Base-by-base conservation (phyloP, 2,113 vertebrate genomes). In the Cinclus cinclus region DNA sequence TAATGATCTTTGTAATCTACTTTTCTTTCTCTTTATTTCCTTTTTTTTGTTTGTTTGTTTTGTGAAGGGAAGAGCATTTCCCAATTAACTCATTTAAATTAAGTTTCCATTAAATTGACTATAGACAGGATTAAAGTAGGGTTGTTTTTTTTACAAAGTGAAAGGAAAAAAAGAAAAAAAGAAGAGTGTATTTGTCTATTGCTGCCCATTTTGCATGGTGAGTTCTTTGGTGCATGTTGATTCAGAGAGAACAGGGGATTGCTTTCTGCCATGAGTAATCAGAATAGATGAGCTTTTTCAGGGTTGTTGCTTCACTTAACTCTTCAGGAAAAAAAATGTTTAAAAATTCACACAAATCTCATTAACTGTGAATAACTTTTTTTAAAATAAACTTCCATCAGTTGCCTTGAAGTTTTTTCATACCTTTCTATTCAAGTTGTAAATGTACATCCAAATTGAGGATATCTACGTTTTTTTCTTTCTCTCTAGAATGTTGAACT, bases 261-360 rank as follows among this genome's bases (percentile, higher is more conserved):
- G 69, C 94, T 96, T 97, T 96, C 69, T 49, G 17, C 87, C 85
- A 73, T 44, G 73, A 93, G 83, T 59, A 96, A 96, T 73, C 94
- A 92, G 67, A 97, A 96, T 95, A 98, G 96, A 96, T 97, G 94
- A 97, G 89, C 44, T 96, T 98, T 98, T 97, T 97, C 96, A 97
- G 97, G 97, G 96, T 89, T 96, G 74, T 39, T 94, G 81, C 58
- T 96, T 96, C 89, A 82, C 60, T 95, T 85, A 96, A 97, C 82
- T 94, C 80, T 86, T 96, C 52, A 80, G 93, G 84, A 52, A 84
- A 90, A 91, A 28, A 76, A 71, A 64, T 87, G 35, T 47, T 78
- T 87, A 79, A 95, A 97, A 95, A 96, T 89, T 90, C 95, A 84
- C 79, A 83, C 16, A 67, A 95, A 94, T 96, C 93, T 93, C 86